phyloP scores from a whole-genome alignment of 2,888 invertebrate genomes.

The Allacma fusca region DNA sequence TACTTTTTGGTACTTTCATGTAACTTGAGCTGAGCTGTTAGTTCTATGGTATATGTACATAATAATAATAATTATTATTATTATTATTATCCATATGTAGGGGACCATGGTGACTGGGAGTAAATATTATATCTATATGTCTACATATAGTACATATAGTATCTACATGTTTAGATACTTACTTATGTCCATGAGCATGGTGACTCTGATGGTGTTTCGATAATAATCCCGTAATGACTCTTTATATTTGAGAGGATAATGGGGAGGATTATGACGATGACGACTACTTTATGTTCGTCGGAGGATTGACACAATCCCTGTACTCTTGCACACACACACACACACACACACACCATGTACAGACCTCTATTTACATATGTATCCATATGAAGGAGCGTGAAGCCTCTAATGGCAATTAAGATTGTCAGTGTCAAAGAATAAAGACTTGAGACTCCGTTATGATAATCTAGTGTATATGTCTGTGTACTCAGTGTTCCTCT shows the following conservation, averaged over 20 bases:
- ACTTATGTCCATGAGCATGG: neutral
- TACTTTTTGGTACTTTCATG: no score
- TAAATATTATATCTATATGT: no score
- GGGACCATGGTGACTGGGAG: no score
- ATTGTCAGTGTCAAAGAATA: conserved; percentile 17
- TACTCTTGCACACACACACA: no score
- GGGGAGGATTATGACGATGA: neutral
- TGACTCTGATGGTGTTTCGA: neutral
- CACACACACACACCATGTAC: no score
- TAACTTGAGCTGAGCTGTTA: no score
- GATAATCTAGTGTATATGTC: neutral
- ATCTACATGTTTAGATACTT: no score
- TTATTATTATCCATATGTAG: no score
- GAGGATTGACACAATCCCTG: conserved; percentile 2
- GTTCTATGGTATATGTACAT: no score
- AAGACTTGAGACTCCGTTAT: neutral
- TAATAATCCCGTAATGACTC: neutral
- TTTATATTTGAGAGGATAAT: neutral
- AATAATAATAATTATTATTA: no score
- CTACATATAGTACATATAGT: no score
- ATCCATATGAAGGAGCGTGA: neutral
- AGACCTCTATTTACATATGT: no score
- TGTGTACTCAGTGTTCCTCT: neutral
- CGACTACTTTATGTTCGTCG: neutral
- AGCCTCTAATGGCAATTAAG: neutral